Conservation (phyloP, 2,888 invertebrate species). For the Andrena bicolor region DNA sequence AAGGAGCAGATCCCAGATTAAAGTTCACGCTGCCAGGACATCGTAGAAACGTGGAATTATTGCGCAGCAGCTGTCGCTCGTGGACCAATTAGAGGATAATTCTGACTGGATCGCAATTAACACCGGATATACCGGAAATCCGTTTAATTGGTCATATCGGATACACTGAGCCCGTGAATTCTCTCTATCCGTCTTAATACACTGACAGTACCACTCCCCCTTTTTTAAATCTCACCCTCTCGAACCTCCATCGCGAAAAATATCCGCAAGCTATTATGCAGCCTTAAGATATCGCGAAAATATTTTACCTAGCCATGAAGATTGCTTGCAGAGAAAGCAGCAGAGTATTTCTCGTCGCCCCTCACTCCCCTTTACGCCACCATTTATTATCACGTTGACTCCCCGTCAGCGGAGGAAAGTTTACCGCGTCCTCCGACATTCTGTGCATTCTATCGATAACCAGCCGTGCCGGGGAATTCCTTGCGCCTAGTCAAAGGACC, state of each 20-base stretch:
- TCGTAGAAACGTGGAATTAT: constrained; percentile 18
- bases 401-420: constrained; percentile 26
- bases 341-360: too few species aligned
- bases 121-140: constrained; percentile 28
- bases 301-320: not conserved
- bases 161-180: not conserved
- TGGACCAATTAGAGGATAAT: constrained; percentile 43
- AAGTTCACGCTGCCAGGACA: constrained; percentile 13
- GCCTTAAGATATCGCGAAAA: not conserved
- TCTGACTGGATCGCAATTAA: constrained; percentile 30
- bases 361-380: not conserved
- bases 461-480: constrained; percentile 48
- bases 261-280: not conserved
- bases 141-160: constrained; percentile 30
- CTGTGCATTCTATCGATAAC: constrained; percentile 50
- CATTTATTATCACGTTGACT: constrained; percentile 33
- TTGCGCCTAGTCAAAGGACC: constrained; percentile 57
- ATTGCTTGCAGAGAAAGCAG: constrained; percentile 1
- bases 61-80: constrained; percentile 3
- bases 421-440: constrained; percentile 34
- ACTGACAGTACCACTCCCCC: not conserved
- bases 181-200: not conserved
- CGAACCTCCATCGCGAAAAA: not conserved
- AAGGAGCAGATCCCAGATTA: constrained; percentile 17
- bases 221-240: not conserved